These are phyloP conservation scores for Leucophenga varia DNA, from an alignment of 1,140 invertebrate genomes.

Conservation along the genomic window DNA sequence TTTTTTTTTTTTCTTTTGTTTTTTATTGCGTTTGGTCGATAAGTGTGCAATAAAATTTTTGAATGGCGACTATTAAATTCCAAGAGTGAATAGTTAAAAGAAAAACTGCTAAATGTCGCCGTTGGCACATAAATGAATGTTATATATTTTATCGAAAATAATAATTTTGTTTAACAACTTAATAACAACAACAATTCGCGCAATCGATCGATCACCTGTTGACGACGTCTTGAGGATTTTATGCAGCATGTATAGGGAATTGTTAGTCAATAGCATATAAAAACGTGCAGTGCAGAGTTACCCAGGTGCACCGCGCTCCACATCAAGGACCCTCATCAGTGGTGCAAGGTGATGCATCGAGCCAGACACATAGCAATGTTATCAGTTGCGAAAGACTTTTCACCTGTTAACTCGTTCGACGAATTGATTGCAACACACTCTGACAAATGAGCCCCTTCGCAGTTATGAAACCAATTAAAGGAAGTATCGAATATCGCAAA, in stretches of 20 bases:
- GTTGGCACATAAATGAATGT: slow-evolving; percentile 9
- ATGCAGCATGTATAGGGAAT: too few species aligned
- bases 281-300: not conserved
- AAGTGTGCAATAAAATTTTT: too few species aligned
- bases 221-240: not conserved
- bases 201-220: slow-evolving; percentile 21
- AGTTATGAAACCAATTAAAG: slow-evolving; percentile 49
- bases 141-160: slow-evolving; percentile 19
- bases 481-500: slow-evolving; percentile 25
- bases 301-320: slow-evolving; percentile 5
- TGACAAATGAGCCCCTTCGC: slow-evolving; percentile 47
- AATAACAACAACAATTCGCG: slow-evolving; percentile 38
- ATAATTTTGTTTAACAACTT: slow-evolving; percentile 51
- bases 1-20: too few species aligned
- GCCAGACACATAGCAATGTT: too few species aligned
- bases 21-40: too few species aligned
- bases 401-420: slow-evolving; percentile 48
- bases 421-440: slow-evolving; percentile 48
- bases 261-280: too few species aligned
- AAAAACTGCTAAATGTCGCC: slow-evolving; percentile 42
- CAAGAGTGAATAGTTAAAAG: too few species aligned
- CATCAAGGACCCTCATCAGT: too few species aligned
- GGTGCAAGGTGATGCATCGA: too few species aligned
- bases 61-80: not conserved
- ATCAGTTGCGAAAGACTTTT: slow-evolving; percentile 25